Evolutionary conservation across 2,888 invertebrate genomes (phyloP).

Genomic region (Diadegma fenestrale): DNA sequence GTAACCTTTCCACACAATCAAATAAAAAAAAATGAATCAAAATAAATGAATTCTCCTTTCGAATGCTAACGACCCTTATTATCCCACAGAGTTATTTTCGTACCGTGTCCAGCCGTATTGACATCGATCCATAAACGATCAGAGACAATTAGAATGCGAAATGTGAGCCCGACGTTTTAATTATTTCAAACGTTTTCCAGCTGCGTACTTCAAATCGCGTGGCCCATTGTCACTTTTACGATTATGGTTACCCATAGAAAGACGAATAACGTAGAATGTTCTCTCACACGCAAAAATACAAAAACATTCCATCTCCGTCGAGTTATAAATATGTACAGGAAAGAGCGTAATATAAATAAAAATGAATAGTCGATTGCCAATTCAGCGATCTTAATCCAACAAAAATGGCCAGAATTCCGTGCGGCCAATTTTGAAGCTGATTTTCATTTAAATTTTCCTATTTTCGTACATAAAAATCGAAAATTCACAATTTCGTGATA

Average conservation of each 20-base stretch:
- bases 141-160: conserved; percentile 71
- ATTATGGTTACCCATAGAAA: conserved; percentile 74
- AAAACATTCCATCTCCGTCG: conserved; percentile 33
- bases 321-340: conserved; percentile 1
- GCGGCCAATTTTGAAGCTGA: background rate
- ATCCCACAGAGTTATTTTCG: conserved; percentile 6
- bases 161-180: conserved; percentile 69
- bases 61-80: conserved; percentile 7
- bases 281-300: conserved; percentile 52
- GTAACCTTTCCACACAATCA: background rate
- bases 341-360: conserved; percentile 6
- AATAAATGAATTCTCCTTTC: background rate
- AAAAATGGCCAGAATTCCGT: background rate
- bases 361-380: conserved; percentile 18
- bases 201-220: conserved; percentile 70
- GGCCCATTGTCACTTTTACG: conserved; percentile 77
- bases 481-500: background rate
- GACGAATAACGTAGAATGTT: conserved; percentile 54
- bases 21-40: background rate
- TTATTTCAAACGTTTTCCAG: conserved; percentile 78
- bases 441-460: background rate
- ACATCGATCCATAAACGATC: conserved; percentile 26
- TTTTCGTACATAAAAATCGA: background rate
- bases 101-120: conserved; percentile 16
- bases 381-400: background rate